phyloP scores from a whole-genome alignment of 2,888 invertebrate genomes.

The Rhingia campestris region DNA sequence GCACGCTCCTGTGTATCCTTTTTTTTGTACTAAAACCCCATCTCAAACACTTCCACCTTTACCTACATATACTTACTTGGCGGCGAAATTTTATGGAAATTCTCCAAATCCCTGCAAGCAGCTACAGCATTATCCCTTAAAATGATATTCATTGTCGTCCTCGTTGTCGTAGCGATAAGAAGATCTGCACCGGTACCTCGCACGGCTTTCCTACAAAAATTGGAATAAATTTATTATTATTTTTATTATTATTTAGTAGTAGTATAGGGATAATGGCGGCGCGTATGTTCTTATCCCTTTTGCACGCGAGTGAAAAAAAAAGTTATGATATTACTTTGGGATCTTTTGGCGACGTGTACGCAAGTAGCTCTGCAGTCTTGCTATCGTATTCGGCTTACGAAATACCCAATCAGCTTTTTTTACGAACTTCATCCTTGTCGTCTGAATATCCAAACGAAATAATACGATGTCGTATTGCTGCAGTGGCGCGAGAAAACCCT shows the following conservation, averaged over 20 bases:
- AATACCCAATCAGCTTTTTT: conserved; percentile 55
- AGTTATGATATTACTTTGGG: conserved; percentile 41
- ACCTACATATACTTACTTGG: conserved; percentile 49
- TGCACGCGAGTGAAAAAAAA: conserved; percentile 15
- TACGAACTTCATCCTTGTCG: conserved; percentile 57
- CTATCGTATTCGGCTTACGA: conserved; percentile 51
- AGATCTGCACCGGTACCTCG: conserved; percentile 6
- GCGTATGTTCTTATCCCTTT: background rate
- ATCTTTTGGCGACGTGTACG: conserved; percentile 42
- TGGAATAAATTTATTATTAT: conserved; percentile 41
- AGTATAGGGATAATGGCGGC: conserved; percentile 1
- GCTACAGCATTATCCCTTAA: conserved; percentile 60
- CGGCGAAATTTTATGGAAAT: conserved; percentile 60
- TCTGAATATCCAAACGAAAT: conserved; percentile 13
- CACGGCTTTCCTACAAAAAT: background rate
- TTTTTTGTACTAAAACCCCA: background rate
- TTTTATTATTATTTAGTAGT: conserved; percentile 42
- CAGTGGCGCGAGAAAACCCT: background rate
- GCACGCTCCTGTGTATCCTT: background rate
- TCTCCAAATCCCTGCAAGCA: conserved; percentile 59
- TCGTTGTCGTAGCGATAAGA: conserved; percentile 24
- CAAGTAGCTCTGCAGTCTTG: conserved; percentile 45
- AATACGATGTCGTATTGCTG: conserved; percentile 3
- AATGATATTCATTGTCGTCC: conserved; percentile 19
- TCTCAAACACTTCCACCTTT: background rate